Evolutionary conservation across 1,140 invertebrate genomes (phyloP).

Genomic region (Spodoptera frugiperda): DNA sequence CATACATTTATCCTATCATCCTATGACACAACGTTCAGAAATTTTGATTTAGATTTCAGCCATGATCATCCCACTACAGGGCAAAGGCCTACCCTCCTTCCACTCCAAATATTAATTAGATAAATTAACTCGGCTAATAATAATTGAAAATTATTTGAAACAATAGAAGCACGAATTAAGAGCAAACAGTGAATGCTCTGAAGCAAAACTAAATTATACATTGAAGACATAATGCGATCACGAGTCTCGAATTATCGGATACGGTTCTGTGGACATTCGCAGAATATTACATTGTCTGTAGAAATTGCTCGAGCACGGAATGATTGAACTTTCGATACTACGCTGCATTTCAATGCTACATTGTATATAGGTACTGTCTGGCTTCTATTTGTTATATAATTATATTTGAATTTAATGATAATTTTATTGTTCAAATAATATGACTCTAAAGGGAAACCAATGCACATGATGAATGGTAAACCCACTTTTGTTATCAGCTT

Average conservation of each 20-base stretch:
- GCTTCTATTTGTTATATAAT: background rate
- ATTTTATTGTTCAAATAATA: too few relatives aligned
- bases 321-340: background rate
- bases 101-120: too few relatives aligned
- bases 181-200: background rate
- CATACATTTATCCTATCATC: too few relatives aligned
- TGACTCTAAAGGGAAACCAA: too few relatives aligned
- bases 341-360: conserved; percentile 22
- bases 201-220: conserved; percentile 28
- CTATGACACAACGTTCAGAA: too few relatives aligned
- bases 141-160: background rate
- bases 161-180: conserved; percentile 1
- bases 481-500: too few relatives aligned
- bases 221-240: conserved; percentile 24
- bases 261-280: background rate
- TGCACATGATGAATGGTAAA: too few relatives aligned
- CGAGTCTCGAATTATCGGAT: background rate
- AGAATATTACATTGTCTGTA: conserved; percentile 14
- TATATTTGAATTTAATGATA: background rate
- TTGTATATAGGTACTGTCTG: conserved; percentile 5
- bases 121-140: too few relatives aligned
- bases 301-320: conserved; percentile 8
- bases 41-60: too few relatives aligned
- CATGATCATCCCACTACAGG: too few relatives aligned
- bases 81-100: too few relatives aligned